A percentile compares a stretch with the other conserved stretches of the same genome.
phyloP scores from a whole-genome alignment of 2,888 invertebrate species.

The Ochlodes sylvanus region DNA sequence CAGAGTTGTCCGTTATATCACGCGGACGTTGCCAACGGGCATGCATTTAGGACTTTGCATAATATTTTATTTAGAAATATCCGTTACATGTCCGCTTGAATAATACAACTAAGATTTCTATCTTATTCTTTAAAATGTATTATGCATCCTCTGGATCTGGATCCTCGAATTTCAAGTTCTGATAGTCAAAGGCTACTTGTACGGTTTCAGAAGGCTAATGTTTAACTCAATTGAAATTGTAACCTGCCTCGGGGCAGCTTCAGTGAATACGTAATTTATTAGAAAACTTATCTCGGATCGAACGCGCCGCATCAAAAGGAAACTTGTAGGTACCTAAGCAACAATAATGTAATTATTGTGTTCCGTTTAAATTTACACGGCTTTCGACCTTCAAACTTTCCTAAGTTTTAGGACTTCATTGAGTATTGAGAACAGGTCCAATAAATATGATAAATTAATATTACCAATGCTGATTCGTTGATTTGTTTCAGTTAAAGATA shows the following conservation, averaged over 20 bases:
- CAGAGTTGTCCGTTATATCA: too few relatives aligned
- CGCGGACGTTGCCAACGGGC: too few relatives aligned
- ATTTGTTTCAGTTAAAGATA: too few relatives aligned
- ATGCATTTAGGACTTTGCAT: too few relatives aligned
- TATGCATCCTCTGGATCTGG: too few relatives aligned
- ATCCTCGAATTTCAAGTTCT: neutral
- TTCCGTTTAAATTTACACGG: slow-evolving; percentile 3
- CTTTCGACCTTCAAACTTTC: neutral
- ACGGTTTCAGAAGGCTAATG: slow-evolving; percentile 13
- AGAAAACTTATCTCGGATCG: slow-evolving; percentile 5
- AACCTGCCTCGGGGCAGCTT: slow-evolving; percentile 24
- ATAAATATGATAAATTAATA: too few relatives aligned
- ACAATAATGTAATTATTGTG: slow-evolving; percentile 14
- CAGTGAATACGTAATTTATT: slow-evolving; percentile 20
- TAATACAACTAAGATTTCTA: neutral
- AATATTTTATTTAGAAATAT: too few relatives aligned
- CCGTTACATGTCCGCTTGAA: neutral
- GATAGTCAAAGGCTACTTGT: slow-evolving; percentile 7
- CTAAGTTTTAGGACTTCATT: neutral
- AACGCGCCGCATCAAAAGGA: neutral
- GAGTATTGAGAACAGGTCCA: neutral
- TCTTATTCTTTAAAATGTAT: neutral
- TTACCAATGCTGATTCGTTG: too few relatives aligned
- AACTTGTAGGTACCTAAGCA: neutral
- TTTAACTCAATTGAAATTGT: slow-evolving; percentile 28